Evolutionary conservation across 2,113 vertebrate genomes (phyloP), one percentile per base, ranked within the genome.

Genomic region (Picathartes gymnocephalus): DNA sequence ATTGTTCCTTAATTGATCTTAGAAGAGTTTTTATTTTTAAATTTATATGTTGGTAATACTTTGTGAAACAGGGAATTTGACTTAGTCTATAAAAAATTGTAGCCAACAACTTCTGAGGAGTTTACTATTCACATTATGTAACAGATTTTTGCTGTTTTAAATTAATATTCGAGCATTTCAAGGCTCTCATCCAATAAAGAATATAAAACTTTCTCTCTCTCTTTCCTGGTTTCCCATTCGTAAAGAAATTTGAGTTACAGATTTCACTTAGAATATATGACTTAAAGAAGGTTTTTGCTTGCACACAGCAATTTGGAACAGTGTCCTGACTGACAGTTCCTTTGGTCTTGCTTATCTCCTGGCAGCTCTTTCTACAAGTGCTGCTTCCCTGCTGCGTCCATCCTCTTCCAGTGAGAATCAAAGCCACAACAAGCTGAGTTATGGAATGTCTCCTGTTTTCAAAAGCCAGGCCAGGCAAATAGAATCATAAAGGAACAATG

Each of bases 321-420:
- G 3, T 40, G 11, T 72, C 70, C 44, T 84, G 72, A 94, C 10
- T 93, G 86, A 79, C 37, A 72, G 5, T 81, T 81, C 23, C 60
- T 81, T 81, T n/a, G 11, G 37, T 89, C 53, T 92, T 83, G 45
- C 74, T 88, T 91, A 68, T 85, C n/a, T 92, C 31, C 61, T 50
- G 28, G 57, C 37, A 93, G 20, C 9, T 96, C 28, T 35, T 88
- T 70, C 76, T 88, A 53, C 76, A 74, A 88, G 20, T 31, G 17
- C 22, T 91, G 28, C 65, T 90, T 88, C n/a, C 92, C 86, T 88
- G n/a, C 86, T 89, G 77, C 64, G 83, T 74, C 44, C 47, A 66
- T 81, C 44, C 48, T 79, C 51, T 87, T 65, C 73, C 87, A 60
- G 65, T 45, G 53, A 92, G 73, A 93, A 93, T 93, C 69, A 93